Conservation (phyloP, 2,113 vertebrate genomes). For the Bos indicus region DNA sequence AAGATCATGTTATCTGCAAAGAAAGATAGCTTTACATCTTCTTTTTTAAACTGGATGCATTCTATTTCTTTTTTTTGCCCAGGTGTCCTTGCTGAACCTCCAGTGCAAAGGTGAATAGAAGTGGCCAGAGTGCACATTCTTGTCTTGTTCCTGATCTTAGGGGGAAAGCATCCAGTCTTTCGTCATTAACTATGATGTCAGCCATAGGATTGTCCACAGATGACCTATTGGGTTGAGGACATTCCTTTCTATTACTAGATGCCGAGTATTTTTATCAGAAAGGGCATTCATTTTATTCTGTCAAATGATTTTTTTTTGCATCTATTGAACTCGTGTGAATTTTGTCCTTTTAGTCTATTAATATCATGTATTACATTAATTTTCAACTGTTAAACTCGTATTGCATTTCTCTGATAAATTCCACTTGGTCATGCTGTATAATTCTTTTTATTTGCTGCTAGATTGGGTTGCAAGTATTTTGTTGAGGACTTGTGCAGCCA, state of each 20-base stretch:
- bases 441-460: background rate
- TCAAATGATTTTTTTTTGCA: background rate
- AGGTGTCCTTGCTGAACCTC: background rate
- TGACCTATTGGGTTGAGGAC: background rate
- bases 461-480: background rate
- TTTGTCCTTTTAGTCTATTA: background rate
- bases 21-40: background rate
- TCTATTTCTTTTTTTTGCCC: background rate
- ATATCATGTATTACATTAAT: background rate
- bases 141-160: background rate
- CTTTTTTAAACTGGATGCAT: background rate
- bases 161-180: background rate
- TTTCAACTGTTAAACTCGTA: background rate
- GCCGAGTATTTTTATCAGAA: background rate
- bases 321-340: background rate
- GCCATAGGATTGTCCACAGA: background rate
- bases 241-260: background rate
- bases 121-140: background rate
- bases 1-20: background rate
- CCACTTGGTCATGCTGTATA: background rate
- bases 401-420: background rate
- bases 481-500: background rate
- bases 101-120: background rate
- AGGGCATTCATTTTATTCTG: background rate
- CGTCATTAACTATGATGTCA: background rate